phyloP scores from a whole-genome alignment of 2,113 vertebrate species.

The Ailurus styani region DNA sequence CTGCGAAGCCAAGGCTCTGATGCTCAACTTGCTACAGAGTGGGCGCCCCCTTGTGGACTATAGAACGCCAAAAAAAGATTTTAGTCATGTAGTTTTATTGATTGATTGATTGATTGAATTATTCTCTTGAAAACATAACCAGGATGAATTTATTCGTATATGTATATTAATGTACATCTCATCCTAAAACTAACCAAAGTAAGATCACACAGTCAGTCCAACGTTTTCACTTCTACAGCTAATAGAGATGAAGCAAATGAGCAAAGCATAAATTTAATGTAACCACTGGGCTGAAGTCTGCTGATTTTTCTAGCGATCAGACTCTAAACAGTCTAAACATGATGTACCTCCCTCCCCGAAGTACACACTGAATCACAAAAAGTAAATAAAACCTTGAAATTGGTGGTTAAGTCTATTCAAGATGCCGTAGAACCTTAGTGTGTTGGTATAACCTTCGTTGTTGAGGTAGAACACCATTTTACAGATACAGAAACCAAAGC shows the following conservation, averaged over 20 bases:
- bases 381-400: neutral
- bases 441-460: neutral
- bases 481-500: neutral
- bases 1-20: neutral
- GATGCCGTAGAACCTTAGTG: neutral
- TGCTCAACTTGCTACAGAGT: neutral
- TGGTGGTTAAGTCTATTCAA: neutral
- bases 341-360: too few relatives aligned
- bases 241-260: too few relatives aligned
- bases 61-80: neutral
- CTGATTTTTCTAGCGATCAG: too few relatives aligned
- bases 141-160: too few relatives aligned
- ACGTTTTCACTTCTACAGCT: too few relatives aligned
- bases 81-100: neutral
- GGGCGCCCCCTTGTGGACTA: slow-evolving; percentile 39
- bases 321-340: neutral
- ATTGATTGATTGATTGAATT: too few relatives aligned
- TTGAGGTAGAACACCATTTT: neutral
- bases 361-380: neutral
- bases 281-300: too few relatives aligned
- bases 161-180: too few relatives aligned
- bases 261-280: too few relatives aligned
- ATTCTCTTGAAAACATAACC: too few relatives aligned
- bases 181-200: too few relatives aligned
- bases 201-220: too few relatives aligned